Evolutionary conservation across 2,888 invertebrate genomes (phyloP), one percentile per base, ranked within the genome.

Genomic region (Epinotia brunnichana): DNA sequence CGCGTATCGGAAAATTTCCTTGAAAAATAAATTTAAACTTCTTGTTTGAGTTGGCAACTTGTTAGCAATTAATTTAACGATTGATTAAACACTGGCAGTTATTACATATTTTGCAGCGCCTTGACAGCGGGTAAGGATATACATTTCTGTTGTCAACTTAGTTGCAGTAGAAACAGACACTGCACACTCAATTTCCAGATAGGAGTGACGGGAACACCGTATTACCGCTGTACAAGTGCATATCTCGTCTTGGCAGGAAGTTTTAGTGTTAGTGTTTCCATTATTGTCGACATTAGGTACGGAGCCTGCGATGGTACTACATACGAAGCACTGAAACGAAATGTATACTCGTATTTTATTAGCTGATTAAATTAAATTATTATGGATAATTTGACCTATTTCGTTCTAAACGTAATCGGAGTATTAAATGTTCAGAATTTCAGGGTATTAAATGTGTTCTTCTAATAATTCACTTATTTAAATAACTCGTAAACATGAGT

Each of bases 241-340:
- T 67, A 68, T 72, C 62, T 72, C 56, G 68, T 35, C 72, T 61
- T 67, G 54, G 44, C 53, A 48, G 63, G 60, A 54, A 39, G 59
- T 59, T 66, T 63, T 71, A 71, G 44, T 71, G 54, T 61, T 60
- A 69, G 53, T 61, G 61, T 66, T 66, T 53, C 48, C 66, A 61
- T 59, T 70, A 70, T 64, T 64, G 64, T 59, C 70, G 51, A 64
- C 70, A 51, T 39, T 70, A 53, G 21, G 19, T 21, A 60, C 5
- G 19, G 13, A 21, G 41, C 4, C 60, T 29, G 56, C 13, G 24
- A 7, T 29, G 41, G 21, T 61, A 41, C 2, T 15, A 29, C 9
- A 44, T 21, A 11, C 19, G 17, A 3, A 17, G 19, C 39, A 3
- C 10, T 4, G 54, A 54, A 21, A 13, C 21, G 21, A 13, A 21